Percentiles rank a stretch among this genome's conserved stretches.
Conservation (phyloP, 1,140 invertebrate genomes). For the Bradysia coprophila region DNA sequence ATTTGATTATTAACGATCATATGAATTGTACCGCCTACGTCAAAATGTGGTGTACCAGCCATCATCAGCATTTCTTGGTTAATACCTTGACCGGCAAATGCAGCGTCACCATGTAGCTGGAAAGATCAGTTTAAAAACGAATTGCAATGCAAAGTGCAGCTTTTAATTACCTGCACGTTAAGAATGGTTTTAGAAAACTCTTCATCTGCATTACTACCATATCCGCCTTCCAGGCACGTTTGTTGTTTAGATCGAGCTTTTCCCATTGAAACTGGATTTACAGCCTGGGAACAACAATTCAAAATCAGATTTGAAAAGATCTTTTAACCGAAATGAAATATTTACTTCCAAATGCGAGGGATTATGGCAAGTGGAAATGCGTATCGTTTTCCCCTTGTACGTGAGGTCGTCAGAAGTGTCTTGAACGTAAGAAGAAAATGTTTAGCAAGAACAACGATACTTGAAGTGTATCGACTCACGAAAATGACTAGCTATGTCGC, state of each 20-base stretch:
- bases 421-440: constrained; percentile 20
- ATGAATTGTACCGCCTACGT: constrained; percentile 82
- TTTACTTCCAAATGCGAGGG: constrained; percentile 91
- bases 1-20: constrained; percentile 92
- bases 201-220: constrained; percentile 28
- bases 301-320: constrained; percentile 1
- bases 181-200: too few species aligned
- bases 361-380: constrained; percentile 75
- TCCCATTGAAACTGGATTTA: constrained; percentile 85
- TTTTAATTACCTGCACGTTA: too few species aligned
- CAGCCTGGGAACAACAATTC: constrained; percentile 32
- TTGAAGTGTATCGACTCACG: too few species aligned
- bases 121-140: too few species aligned
- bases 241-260: constrained; percentile 60
- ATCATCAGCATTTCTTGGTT: constrained; percentile 83
- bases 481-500: constrained; percentile 88
- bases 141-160: too few species aligned
- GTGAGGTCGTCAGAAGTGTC: constrained; percentile 60
- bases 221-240: constrained; percentile 47
- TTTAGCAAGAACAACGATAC: too few species aligned
- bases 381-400: constrained; percentile 40
- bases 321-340: too few species aligned
- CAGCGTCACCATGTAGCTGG: constrained; percentile 84
- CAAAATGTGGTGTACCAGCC: constrained; percentile 69
- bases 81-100: constrained; percentile 74